Conservation (phyloP, 1,140 invertebrate species). For the Nixonia krombeini region DNA sequence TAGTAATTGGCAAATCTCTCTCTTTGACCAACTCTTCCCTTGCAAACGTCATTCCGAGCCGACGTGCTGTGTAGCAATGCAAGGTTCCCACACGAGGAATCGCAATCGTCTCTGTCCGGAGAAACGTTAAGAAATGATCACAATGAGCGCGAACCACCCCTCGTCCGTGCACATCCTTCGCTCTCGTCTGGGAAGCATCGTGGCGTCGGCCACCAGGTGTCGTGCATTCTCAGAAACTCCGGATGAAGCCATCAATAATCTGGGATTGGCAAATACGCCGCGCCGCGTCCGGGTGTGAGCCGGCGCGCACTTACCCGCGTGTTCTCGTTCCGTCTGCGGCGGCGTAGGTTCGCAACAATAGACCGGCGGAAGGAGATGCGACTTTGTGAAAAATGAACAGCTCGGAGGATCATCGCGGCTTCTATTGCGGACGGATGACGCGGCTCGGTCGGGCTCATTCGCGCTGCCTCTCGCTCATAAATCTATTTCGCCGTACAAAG, state of each 20-base stretch:
- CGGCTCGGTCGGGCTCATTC: constrained; percentile 31
- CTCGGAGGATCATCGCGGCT: constrained; percentile 27
- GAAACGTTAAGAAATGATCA: no score
- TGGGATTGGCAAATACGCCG: constrained; percentile 54
- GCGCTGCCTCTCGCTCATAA: constrained; percentile 37
- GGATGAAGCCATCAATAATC: constrained; percentile 62
- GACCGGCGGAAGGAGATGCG: constrained; percentile 25
- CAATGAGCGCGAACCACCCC: no score
- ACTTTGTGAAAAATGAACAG: constrained; percentile 41
- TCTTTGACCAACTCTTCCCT: no score
- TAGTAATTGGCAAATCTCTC: no score
- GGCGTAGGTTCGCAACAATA: constrained; percentile 35
- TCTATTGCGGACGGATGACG: constrained; percentile 10
- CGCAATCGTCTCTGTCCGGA: no score
- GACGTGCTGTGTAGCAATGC: no score
- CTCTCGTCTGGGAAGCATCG: constrained; percentile 13
- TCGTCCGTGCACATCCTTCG: background rate
- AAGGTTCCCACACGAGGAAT: no score
- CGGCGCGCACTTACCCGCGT: constrained; percentile 34
- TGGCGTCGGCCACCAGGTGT: constrained; percentile 54
- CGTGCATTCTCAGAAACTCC: constrained; percentile 26
- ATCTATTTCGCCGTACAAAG: constrained; percentile 12
- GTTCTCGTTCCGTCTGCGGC: constrained; percentile 31
- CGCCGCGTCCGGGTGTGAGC: constrained; percentile 53
- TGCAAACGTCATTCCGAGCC: no score